phyloP scores from a whole-genome alignment of 2,797 vertebrate genomes.

The Triplophysa yarkandensis region DNA sequence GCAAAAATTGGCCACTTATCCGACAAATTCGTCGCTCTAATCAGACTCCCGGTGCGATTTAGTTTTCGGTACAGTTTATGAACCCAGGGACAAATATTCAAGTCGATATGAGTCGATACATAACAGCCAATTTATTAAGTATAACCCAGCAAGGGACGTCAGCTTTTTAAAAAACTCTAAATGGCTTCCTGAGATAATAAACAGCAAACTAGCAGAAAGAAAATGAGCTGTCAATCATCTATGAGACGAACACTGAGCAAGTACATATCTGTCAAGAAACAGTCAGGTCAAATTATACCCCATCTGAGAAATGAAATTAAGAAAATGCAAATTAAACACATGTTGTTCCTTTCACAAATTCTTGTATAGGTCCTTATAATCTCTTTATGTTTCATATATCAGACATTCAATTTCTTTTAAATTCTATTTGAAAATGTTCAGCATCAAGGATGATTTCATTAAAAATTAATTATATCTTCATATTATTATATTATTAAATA shows the following conservation, averaged over 20 bases:
- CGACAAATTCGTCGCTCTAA: slow-evolving; percentile 34
- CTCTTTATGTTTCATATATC: no score
- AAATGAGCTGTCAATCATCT: not conserved
- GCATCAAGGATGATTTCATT: no score
- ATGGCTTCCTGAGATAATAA: slow-evolving; percentile 12
- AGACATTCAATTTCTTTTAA: no score
- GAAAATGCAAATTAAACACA: not conserved
- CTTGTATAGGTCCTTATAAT: not conserved
- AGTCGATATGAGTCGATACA: slow-evolving; percentile 33
- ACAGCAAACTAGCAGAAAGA: not conserved
- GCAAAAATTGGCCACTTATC: slow-evolving; percentile 54
- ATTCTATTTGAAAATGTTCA: no score
- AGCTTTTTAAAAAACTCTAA: slow-evolving; percentile 33
- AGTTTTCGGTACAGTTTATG: slow-evolving; percentile 29
- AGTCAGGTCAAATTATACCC: not conserved
- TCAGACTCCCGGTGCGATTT: slow-evolving; percentile 44
- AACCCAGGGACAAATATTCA: slow-evolving; percentile 24
- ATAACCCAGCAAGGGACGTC: slow-evolving; percentile 16
- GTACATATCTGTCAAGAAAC: not conserved
- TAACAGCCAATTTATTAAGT: slow-evolving; percentile 45
- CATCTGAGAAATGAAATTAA: not conserved
- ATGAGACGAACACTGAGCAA: not conserved
- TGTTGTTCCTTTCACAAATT: not conserved
- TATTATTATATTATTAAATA: no score
- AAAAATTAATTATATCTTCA: no score